These are phyloP conservation scores for Ichneumoninae sp. DNA, from an alignment of 2,888 invertebrate species.

Conservation along the genomic window DNA sequence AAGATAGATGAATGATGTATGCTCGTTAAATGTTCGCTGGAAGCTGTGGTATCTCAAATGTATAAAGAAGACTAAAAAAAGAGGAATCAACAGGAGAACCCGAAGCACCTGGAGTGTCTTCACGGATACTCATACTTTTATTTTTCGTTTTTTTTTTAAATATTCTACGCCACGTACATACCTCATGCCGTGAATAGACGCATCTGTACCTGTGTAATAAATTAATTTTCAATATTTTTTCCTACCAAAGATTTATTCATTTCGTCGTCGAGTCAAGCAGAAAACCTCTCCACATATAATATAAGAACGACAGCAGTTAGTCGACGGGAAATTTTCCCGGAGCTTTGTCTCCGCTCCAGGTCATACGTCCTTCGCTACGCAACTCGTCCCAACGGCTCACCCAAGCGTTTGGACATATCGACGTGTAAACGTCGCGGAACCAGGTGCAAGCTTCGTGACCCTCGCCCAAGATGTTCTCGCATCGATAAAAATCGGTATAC, in stretches of 20 bases:
- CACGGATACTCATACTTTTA: constrained; percentile 53
- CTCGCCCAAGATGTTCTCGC: constrained; percentile 77
- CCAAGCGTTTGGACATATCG: constrained; percentile 78
- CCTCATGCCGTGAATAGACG: constrained; percentile 74
- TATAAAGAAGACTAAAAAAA: constrained; percentile 55
- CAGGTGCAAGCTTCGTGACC: constrained; percentile 76
- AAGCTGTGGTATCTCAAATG: constrained; percentile 47
- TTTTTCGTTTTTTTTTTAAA: constrained; percentile 58
- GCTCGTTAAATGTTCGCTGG: constrained; percentile 55
- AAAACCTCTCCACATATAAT: constrained; percentile 17
- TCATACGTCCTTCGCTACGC: constrained; percentile 71
- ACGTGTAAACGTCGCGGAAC: constrained; percentile 77
- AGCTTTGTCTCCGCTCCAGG: constrained; percentile 70
- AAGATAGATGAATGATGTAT: constrained; percentile 51
- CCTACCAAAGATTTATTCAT: constrained; percentile 65
- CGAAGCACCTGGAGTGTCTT: constrained; percentile 62
- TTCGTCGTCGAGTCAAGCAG: constrained; percentile 30
- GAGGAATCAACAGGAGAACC: constrained; percentile 26
- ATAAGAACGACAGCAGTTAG: constrained; percentile 37
- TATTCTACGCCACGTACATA: constrained; percentile 68
- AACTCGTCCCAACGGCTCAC: constrained; percentile 76
- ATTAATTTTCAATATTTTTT: constrained; percentile 78
- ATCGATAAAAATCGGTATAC: constrained; percentile 80
- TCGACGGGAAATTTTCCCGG: constrained; percentile 73
- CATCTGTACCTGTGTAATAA: constrained; percentile 81